Base-by-base conservation (phyloP, 2,888 invertebrate species). In the Gymnoscelis rufifasciata region DNA sequence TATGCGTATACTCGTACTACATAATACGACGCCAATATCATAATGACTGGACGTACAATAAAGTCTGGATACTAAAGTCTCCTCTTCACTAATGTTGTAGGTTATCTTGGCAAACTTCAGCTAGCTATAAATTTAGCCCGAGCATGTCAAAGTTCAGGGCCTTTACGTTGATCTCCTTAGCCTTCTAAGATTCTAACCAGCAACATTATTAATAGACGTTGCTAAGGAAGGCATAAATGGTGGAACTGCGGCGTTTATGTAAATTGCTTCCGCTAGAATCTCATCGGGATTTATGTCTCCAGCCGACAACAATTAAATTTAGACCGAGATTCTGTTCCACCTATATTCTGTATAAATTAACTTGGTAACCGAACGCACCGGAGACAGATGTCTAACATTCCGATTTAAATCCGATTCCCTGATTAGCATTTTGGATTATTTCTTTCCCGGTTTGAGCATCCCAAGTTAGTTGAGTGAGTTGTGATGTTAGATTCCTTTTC, bases 221-320 rank as follows among this genome's bases (percentile, higher is more conserved):
- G 66, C 65, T 62, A 71, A 69, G 71, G 73, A 78, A 78, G 73
- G 71, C 70, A 72, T 72, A 68, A 69, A 76, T 61, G 62, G 64
- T 54, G 64, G 67, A 73, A 79, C 74, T 69, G 69, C 64, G 68
- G 69, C 76, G 64, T 78, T 83, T 83, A 83, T 84, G 83, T 80
- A 84, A 83, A 83, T 83, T 66, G 72, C 75, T 83, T 83, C 80
- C 84, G 75, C 76, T 64, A 74, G 78, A 77, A 81, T 82, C 78
- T 78, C 69, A 65, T 71, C 55, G 67, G 78, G 83, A 84, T 84
- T 84, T 81, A 83, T 81, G 77, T 69, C 68, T 75, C 62, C 40
- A 67, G 77, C 79, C 78, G 77, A 69, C 77, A 82, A 83, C 80
- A 84, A 84, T 86, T 84, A 83, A 84, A 83, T 82, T 80, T 78